phyloP scores from a whole-genome alignment of 1,140 invertebrate genomes.

The Saccostrea echinata region DNA sequence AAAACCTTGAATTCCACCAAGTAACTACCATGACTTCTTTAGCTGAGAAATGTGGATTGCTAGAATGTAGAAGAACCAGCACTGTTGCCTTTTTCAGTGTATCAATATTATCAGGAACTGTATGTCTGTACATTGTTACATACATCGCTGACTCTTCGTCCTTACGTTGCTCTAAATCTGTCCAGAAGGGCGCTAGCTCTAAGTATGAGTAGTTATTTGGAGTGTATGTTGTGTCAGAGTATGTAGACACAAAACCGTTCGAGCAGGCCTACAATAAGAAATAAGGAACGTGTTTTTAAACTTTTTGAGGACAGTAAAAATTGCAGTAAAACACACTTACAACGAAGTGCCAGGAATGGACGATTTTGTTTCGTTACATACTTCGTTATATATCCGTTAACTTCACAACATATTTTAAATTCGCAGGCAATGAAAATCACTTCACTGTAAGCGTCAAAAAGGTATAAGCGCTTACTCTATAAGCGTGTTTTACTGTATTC shows the following conservation, averaged over 20 bases:
- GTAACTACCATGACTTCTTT: background rate
- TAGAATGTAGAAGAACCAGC: background rate
- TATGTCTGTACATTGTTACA: background rate
- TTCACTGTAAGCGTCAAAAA: no score
- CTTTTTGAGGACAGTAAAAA: no score
- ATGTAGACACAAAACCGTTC: background rate
- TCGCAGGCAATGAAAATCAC: no score
- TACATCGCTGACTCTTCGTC: background rate
- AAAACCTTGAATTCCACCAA: background rate
- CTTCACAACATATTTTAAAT: no score
- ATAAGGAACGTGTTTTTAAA: background rate
- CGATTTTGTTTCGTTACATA: no score
- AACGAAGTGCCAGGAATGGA: no score
- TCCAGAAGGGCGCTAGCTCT: background rate
- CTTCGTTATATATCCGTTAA: no score
- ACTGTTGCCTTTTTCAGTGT: background rate
- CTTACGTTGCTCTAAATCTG: background rate
- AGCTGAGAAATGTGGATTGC: background rate
- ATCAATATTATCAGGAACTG: background rate
- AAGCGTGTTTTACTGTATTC: no score
- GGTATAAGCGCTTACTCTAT: no score
- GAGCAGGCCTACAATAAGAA: background rate
- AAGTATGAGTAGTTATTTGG: background rate
- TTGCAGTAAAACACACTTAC: no score
- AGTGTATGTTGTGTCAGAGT: background rate